phyloP scores from a whole-genome alignment of 2,797 vertebrate genomes.

The Mus caroli region DNA sequence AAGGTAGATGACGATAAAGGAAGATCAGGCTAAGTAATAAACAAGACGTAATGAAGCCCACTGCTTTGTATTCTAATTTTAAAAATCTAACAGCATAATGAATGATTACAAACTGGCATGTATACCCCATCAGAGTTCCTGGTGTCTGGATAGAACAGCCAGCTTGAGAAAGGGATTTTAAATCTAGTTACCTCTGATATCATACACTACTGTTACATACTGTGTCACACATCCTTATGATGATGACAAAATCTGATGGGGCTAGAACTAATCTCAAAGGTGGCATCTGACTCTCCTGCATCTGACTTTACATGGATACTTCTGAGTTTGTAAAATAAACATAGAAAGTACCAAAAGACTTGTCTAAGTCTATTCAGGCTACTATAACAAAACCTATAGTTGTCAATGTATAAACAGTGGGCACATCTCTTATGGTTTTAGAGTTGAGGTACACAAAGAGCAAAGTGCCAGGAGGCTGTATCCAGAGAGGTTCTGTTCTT shows the following conservation, averaged over 20 bases:
- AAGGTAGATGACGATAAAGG: neutral
- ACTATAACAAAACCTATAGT: neutral
- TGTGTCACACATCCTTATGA: neutral
- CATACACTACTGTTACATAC: neutral
- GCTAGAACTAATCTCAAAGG: neutral
- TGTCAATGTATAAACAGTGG: neutral
- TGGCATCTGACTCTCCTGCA: neutral
- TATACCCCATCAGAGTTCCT: neutral
- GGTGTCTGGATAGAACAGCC: neutral
- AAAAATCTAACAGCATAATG: neutral
- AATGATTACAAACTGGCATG: neutral
- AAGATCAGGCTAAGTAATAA: neutral
- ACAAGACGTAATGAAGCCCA: neutral
- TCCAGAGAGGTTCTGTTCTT: neutral
- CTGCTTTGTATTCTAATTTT: neutral
- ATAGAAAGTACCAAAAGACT: neutral
- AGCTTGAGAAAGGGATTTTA: neutral
- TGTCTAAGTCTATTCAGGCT: neutral
- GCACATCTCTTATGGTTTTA: neutral
- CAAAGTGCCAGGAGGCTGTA: neutral
- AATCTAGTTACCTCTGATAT: neutral
- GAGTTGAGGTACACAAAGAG: neutral
- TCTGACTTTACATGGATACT: neutral
- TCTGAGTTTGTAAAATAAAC: neutral
- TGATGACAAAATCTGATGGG: neutral